These are phyloP conservation scores for Conchocele bisecta DNA, from an alignment of 2,888 invertebrate genomes.

Conservation along the genomic window DNA sequence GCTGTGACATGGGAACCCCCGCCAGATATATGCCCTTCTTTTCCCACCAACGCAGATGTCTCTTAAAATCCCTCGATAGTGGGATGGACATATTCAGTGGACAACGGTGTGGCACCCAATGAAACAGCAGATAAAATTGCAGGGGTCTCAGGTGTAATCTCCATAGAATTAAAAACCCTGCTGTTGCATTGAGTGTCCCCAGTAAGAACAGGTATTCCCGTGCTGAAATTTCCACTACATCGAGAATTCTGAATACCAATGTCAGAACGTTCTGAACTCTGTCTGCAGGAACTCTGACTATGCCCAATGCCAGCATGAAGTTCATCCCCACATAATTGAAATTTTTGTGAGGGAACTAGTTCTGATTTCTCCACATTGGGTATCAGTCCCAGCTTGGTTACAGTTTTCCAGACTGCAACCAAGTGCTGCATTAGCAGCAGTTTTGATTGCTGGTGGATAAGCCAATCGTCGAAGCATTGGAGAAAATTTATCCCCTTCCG, in stretches of 20 bases:
- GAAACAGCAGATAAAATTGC: conserved; percentile 8
- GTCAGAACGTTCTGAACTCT: not conserved
- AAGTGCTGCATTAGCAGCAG: not conserved
- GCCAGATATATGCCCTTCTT: not conserved
- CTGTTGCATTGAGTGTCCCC: conserved; percentile 11
- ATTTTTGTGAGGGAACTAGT: conserved; percentile 24
- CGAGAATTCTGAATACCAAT: not conserved
- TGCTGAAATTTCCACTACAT: not conserved
- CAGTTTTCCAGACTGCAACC: not conserved
- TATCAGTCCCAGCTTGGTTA: not conserved
- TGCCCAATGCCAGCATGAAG: not conserved
- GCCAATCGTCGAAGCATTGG: conserved; percentile 4
- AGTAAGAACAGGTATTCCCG: conserved; percentile 10
- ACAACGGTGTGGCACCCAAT: conserved; percentile 13
- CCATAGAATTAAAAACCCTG: conserved; percentile 17
- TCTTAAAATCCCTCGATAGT: not conserved
- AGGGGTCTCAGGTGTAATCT: conserved; percentile 24
- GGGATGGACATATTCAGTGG: not conserved
- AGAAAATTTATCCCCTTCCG: not conserved
- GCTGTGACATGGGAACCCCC: conserved; percentile 4
- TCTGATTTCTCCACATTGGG: conserved; percentile 25
- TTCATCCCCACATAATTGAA: conserved; percentile 18
- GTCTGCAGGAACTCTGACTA: not conserved
- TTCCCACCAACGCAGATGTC: conserved; percentile 11
- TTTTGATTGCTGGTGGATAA: not conserved